Evolutionary conservation across 2,113 vertebrate species (phyloP), one percentile per base, ranked within the genome.

Genomic region (Phainopepla nitens): DNA sequence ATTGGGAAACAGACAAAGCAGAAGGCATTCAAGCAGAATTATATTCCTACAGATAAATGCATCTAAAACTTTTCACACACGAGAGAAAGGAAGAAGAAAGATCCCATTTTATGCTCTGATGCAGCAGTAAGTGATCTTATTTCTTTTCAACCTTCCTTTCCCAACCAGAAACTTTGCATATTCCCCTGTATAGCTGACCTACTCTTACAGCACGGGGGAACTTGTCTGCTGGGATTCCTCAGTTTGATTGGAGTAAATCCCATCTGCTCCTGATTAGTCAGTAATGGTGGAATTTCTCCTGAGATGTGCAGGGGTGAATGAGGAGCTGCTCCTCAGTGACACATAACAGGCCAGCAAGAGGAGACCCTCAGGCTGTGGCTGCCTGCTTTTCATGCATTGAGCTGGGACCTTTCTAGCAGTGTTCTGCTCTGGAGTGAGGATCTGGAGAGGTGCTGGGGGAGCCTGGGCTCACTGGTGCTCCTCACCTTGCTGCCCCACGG

Each of bases 1-100:
- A 86, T 14, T 66, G 28, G 54, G 66, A 93, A 93, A 36, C 10
- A 90, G 85, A 85, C 33, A 90, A 94, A 87, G 47, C 56, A 86
- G 69, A 91, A 82, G 33, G 24, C 20, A 6, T 44, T 81, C 1
- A 3, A 86, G 31, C 24, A 93, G 69, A 89, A 39, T 86, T 70
- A 41, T 75, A 64, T 90, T 88, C 71, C 62, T 88, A 88, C 11
- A 80, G 71, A 93, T 64, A 84, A 82, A 88, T 3, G 2, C 68
- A 36, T 62, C 41, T 86, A 68, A 88, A 89, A 51, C 60, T 42
- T 51, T 56, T 88, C 62, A 56, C 29, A 33, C 0, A 1, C 9
- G 56, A 76, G 17, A 90, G 56, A 80, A 93, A 77, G 42, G 36
- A 88, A 80, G 24, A 89, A 53, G 28, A 84, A 79, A 79, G 50